Percentiles rank a stretch among this genome's conserved stretches.
phyloP scores from a whole-genome alignment of 2,113 vertebrate species.

The Elephas maximus region DNA sequence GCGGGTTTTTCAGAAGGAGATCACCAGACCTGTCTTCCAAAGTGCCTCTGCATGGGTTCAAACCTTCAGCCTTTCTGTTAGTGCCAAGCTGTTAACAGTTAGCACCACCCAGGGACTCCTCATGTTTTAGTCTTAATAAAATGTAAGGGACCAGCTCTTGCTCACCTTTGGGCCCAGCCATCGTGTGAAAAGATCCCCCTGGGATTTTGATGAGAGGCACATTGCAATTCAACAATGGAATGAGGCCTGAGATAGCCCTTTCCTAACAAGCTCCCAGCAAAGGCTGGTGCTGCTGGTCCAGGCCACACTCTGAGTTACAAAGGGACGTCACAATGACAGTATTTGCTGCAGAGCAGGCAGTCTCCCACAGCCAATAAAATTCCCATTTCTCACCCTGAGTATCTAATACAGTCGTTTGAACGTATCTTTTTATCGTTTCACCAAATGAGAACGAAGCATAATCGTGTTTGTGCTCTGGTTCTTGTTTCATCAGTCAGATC shows the following conservation, averaged over 20 bases:
- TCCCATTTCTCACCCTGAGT: neutral
- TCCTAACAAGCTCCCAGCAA: neutral
- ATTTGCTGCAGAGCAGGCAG: neutral
- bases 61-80: neutral
- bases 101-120: neutral
- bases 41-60: neutral
- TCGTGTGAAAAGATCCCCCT: neutral
- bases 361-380: neutral
- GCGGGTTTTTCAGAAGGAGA: neutral
- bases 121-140: neutral
- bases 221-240: too few relatives aligned
- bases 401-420: neutral
- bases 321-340: neutral
- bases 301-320: neutral
- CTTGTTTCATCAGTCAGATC: neutral
- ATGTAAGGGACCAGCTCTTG: neutral
- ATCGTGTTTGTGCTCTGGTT: neutral
- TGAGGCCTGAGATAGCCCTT: neutral
- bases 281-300: neutral
- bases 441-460: neutral
- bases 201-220: too few relatives aligned
- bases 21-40: neutral
- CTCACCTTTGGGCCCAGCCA: neutral
- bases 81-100: neutral
- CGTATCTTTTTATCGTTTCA: neutral